These are phyloP conservation scores for Drosophila recens DNA, from an alignment of 2,888 invertebrate genomes.

Conservation along the genomic window DNA sequence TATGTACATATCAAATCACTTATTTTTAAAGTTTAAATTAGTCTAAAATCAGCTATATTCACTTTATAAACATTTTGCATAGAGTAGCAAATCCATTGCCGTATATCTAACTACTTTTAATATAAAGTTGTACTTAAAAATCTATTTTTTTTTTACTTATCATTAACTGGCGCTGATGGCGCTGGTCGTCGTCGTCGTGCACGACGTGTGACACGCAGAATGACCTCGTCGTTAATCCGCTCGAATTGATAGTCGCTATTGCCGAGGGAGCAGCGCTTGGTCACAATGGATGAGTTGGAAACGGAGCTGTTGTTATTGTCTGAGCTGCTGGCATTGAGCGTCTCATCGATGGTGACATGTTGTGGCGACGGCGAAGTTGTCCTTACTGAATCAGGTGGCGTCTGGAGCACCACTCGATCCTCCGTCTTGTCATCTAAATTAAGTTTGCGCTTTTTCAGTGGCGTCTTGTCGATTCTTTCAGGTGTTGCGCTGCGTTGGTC, in stretches of 20 bases:
- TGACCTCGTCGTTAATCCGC: constrained; percentile 73
- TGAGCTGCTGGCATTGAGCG: constrained; percentile 23
- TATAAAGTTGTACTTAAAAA: not conserved
- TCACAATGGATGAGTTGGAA: constrained; percentile 33
- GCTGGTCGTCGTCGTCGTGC: constrained; percentile 27
- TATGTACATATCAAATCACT: constrained; percentile 1
- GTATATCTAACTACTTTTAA: not conserved
- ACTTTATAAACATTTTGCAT: not conserved
- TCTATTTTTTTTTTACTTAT: not conserved
- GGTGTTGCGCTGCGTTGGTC: not conserved
- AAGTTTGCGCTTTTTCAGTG: constrained; percentile 44
- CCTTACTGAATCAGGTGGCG: constrained; percentile 2
- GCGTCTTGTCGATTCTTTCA: constrained; percentile 26
- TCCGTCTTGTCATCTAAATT: constrained; percentile 12
- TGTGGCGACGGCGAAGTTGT: not conserved
- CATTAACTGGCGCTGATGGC: not conserved
- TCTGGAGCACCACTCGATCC: constrained; percentile 10
- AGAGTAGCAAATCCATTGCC: constrained; percentile 4
- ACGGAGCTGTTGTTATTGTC: not conserved
- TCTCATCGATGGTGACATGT: constrained; percentile 64
- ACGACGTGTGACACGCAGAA: constrained; percentile 76
- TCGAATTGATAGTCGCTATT: constrained; percentile 82
- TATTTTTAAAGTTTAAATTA: not conserved
- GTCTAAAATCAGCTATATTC: not conserved
- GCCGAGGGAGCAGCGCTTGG: constrained; percentile 78